Percentiles rank a stretch among this genome's conserved stretches.
Evolutionary conservation across 2,888 invertebrate species (phyloP).

Genomic region (Drosophila eohydei): DNA sequence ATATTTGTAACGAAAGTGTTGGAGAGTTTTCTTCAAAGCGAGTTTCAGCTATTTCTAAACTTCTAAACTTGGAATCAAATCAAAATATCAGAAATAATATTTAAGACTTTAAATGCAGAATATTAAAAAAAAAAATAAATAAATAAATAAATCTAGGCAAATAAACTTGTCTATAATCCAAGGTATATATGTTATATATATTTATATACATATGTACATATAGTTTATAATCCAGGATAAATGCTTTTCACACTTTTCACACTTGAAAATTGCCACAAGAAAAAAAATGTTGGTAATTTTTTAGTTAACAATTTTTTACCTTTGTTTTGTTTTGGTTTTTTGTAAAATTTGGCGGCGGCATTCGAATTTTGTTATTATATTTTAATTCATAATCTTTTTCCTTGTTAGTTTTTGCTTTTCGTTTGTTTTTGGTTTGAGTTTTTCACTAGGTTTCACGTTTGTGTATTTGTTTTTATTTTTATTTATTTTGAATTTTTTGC

Average conservation of each 20-base stretch:
- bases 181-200: background rate
- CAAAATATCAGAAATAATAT: background rate
- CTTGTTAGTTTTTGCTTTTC: background rate
- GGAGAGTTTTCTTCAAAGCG: background rate
- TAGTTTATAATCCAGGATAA: constrained; percentile 16
- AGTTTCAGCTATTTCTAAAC: no score
- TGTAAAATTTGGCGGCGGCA: constrained; percentile 71
- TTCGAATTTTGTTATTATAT: constrained; percentile 50
- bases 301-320: constrained; percentile 31
- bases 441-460: constrained; percentile 35
- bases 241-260: constrained; percentile 13
- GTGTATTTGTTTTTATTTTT: constrained; percentile 6
- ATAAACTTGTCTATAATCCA: constrained; percentile 35
- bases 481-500: constrained; percentile 9
- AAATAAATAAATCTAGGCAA: background rate
- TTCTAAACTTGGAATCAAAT: background rate
- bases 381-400: background rate
- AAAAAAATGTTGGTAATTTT: constrained; percentile 30
- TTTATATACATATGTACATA: background rate
- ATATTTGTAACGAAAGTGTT: background rate
- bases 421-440: constrained; percentile 29
- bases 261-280: constrained; percentile 40
- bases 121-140: background rate
- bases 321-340: constrained; percentile 49
- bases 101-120: no score